These are phyloP conservation scores for Neogale vison DNA, from an alignment of 2,113 vertebrate species.

Conservation along the genomic window DNA sequence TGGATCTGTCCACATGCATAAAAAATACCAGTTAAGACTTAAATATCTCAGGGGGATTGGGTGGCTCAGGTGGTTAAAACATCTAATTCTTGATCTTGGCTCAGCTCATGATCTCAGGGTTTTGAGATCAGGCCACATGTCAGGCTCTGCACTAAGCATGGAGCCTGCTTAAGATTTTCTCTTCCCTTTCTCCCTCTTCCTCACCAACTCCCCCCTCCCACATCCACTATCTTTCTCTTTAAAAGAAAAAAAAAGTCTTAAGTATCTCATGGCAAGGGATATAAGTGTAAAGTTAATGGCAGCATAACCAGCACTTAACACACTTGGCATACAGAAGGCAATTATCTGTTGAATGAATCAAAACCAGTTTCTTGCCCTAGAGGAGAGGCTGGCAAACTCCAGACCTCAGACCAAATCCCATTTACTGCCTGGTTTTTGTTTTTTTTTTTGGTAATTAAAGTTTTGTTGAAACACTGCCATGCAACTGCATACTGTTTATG, in stretches of 20 bases:
- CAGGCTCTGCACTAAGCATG: not conserved
- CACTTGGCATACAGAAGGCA: not conserved
- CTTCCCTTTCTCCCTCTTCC: not conserved
- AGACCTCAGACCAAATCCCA: not conserved
- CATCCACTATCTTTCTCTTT: not conserved
- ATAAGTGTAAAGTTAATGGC: not conserved
- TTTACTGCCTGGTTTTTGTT: not conserved
- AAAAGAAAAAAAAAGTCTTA: not conserved
- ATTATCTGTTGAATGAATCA: constrained; percentile 29
- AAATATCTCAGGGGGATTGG: not conserved
- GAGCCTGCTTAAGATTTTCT: not conserved
- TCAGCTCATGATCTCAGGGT: not conserved
- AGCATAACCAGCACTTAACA: not conserved
- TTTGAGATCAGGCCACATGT: not conserved
- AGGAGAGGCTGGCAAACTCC: not conserved
- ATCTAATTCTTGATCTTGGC: not conserved
- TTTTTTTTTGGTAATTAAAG: not conserved
- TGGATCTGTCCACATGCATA: not conserved
- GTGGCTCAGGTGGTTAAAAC: not conserved
- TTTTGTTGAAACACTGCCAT: constrained; percentile 24
- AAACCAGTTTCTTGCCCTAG: constrained; percentile 24
- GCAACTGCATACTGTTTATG: not conserved
- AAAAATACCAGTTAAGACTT: constrained; percentile 12
- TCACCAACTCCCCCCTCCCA: not conserved
- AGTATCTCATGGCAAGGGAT: not conserved